Percentiles rank a stretch among this genome's conserved stretches.
phyloP scores from a whole-genome alignment of 2,113 vertebrate genomes.

The Sceloporus undulatus region DNA sequence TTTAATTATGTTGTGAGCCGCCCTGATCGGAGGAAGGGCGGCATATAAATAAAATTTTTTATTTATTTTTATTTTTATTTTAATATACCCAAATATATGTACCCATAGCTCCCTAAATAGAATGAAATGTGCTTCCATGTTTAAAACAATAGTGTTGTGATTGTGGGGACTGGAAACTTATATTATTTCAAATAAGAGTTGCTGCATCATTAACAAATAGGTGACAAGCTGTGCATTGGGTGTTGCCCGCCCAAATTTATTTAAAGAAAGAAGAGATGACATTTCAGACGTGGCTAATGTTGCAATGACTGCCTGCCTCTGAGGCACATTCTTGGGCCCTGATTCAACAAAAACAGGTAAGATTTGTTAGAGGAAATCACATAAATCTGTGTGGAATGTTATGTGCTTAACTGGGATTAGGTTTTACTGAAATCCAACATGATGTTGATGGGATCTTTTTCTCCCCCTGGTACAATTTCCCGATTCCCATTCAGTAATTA shows the following conservation, averaged over 20 bases:
- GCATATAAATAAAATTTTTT: too few species aligned
- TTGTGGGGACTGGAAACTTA: not conserved
- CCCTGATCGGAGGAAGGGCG: too few species aligned
- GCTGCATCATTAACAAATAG: not conserved
- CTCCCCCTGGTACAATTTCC: not conserved
- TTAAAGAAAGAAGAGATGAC: not conserved
- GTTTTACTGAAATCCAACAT: not conserved
- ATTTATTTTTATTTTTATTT: too few species aligned
- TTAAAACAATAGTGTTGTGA: not conserved
- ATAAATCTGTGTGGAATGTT: not conserved
- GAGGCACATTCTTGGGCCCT: constrained; percentile 1
- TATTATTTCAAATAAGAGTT: not conserved
- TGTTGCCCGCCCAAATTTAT: not conserved
- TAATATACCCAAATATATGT: too few species aligned
- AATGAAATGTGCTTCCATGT: not conserved
- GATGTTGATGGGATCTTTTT: not conserved
- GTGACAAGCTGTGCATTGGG: not conserved
- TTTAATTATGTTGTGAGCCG: too few species aligned
- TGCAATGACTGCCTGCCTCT: not conserved
- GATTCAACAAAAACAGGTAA: constrained; percentile 11
- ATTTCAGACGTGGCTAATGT: not conserved
- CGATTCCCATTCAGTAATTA: not conserved
- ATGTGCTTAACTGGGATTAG: constrained; percentile 1
- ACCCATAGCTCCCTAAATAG: too few species aligned
- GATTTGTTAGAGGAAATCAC: not conserved